Evolutionary conservation across 1,140 invertebrate genomes (phyloP).

Genomic region (Chlorops oryzae): DNA sequence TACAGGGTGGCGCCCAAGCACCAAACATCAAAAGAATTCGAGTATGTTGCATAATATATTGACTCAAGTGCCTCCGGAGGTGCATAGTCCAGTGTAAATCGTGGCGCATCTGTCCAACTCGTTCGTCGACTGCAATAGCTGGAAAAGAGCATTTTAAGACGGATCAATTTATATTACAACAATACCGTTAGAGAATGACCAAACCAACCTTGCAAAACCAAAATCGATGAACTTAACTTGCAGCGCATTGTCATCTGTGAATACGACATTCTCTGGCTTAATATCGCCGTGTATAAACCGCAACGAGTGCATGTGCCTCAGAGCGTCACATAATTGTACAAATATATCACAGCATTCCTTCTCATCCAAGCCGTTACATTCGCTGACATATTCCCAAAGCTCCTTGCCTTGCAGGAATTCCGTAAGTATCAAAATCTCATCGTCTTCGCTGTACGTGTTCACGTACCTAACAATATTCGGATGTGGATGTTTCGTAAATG

Average conservation of each 20-base stretch:
- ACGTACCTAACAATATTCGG: conserved; percentile 79
- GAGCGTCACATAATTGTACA: conserved; percentile 69
- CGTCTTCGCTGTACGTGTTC: conserved; percentile 74
- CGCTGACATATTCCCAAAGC: conserved; percentile 63
- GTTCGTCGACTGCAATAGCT: conserved; percentile 55
- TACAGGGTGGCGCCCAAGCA: conserved; percentile 83
- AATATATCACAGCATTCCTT: conserved; percentile 63
- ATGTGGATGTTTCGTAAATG: conserved; percentile 52
- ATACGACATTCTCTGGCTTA: conserved; percentile 84
- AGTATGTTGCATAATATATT: conserved; percentile 57
- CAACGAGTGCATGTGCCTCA: conserved; percentile 71
- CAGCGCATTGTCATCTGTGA: conserved; percentile 57
- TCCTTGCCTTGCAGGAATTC: conserved; percentile 85
- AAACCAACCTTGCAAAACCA: conserved; percentile 65
- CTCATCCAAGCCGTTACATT: conserved; percentile 63
- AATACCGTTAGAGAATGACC: background rate
- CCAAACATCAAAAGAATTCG: conserved; percentile 86
- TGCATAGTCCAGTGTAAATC: conserved; percentile 83
- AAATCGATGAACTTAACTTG: conserved; percentile 83
- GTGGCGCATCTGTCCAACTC: conserved; percentile 69
- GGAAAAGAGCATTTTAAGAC: conserved; percentile 19
- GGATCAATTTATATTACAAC: background rate
- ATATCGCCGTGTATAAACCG: conserved; percentile 83
- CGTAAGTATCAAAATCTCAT: conserved; percentile 77
- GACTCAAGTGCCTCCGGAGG: conserved; percentile 76